A percentile compares a stretch with the other conserved stretches of the same genome.
These are phyloP conservation scores for Eonycteris spelaea DNA, from an alignment of 2,113 vertebrate species.

Conservation along the genomic window DNA sequence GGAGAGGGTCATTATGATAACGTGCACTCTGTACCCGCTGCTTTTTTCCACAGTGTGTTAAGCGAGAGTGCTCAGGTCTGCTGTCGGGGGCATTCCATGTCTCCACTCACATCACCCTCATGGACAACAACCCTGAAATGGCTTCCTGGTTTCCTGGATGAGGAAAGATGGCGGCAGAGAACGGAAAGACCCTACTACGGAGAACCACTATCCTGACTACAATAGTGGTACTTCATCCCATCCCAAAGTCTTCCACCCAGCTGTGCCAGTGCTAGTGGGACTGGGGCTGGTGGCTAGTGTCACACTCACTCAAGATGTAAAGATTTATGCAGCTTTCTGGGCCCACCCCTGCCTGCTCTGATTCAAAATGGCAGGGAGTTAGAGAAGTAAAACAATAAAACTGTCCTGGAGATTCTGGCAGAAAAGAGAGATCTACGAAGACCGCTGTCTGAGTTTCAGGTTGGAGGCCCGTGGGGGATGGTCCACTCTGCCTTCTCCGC, in stretches of 20 bases:
- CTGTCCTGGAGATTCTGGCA: fast-evolving
- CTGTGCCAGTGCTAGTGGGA: neutral
- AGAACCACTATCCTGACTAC: neutral
- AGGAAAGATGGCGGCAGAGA: neutral
- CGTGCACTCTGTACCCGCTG: fast-evolving
- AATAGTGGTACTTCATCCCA: fast-evolving
- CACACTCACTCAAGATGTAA: neutral
- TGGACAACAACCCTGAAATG: fast-evolving
- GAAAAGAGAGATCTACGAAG: fast-evolving
- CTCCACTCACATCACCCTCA: neutral
- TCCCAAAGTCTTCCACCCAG: neutral
- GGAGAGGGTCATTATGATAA: fast-evolving
- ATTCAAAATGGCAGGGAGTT: neutral
- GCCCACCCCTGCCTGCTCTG: neutral
- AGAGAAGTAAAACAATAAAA: neutral
- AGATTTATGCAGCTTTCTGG: fast-evolving
- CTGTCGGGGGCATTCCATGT: fast-evolving
- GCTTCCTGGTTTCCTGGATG: neutral
- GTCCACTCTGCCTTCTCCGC: neutral
- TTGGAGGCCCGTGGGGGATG: neutral
- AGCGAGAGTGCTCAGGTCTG: fast-evolving
- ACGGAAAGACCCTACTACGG: neutral
- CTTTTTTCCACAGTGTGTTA: neutral
- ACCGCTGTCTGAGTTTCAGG: neutral
- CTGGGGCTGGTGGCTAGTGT: neutral